Evolutionary conservation across 2,888 invertebrate genomes (phyloP).

Genomic region (Xanthia togata): DNA sequence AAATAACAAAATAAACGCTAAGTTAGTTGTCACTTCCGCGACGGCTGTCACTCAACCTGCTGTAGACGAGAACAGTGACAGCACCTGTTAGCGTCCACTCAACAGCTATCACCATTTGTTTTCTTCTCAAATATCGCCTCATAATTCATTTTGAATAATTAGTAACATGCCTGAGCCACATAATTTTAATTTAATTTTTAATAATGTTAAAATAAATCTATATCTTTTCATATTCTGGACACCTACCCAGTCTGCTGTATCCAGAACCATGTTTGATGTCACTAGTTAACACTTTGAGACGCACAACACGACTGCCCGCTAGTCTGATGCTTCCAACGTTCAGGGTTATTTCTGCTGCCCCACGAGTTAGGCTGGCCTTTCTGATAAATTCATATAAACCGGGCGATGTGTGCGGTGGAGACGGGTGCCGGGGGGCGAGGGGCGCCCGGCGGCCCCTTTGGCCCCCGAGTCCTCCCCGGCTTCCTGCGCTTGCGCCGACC

Average conservation of each 20-base stretch:
- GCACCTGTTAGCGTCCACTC: conserved; percentile 76
- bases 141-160: conserved; percentile 57
- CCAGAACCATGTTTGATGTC: conserved; percentile 89
- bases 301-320: conserved; percentile 89
- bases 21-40: conserved; percentile 65
- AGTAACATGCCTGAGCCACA: conserved; percentile 60
- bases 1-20: conserved; percentile 55
- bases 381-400: conserved; percentile 85
- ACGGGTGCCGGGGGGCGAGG: conserved; percentile 71
- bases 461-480: conserved; percentile 81
- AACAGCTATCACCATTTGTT: conserved; percentile 68
- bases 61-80: conserved; percentile 73
- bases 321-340: conserved; percentile 87
- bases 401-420: conserved; percentile 67
- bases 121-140: conserved; percentile 57
- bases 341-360: conserved; percentile 89
- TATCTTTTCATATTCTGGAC: conserved; percentile 61
- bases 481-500: conserved; percentile 85
- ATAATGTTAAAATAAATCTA: conserved; percentile 40
- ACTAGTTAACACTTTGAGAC: conserved; percentile 90
- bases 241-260: conserved; percentile 90
- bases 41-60: conserved; percentile 69
- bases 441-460: conserved; percentile 73
- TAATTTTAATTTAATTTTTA: conserved; percentile 46
- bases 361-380: conserved; percentile 83